Base-by-base conservation (phyloP, 2,113 vertebrate species). In the Calonectris borealis region DNA sequence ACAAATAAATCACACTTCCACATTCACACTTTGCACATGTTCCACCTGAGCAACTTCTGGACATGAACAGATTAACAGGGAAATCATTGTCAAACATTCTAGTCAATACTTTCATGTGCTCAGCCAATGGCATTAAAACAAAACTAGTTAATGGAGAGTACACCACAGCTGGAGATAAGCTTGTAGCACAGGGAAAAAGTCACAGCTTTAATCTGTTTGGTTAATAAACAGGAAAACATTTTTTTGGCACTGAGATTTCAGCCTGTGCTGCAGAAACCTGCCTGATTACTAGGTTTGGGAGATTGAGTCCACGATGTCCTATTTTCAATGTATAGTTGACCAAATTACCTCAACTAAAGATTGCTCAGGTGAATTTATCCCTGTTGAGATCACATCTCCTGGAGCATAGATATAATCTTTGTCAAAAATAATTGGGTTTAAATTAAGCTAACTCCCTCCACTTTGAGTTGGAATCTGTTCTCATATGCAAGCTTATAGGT, bases 291-390 rank as follows among this genome's bases (percentile, higher is more conserved):
- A 32, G 4, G 10, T 57, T 79, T 68, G 31, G 10, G 11, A 42
- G 7, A 73, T 0, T 61, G 11, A 58, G 36, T 77, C 31, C 14
- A 52, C 0, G 0, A 3, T 36, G 13, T 40, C 20, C 18, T 77
- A 13, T 65, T 81, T 95, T 77, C 34, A 32, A 13, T 26, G 9
- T 21, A 40, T 5, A 64, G 13, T 38, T 88, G 38, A 57, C 20
- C 32, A 83, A 76, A 72, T 60, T 88, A 48, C 60, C 40, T 60
- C 24, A 69, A 57, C 8, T 52, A 52, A 85, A 57, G 13, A 38
- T 51, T 54, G 5, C 10, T 69, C 22, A 64, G 34, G 5, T 20
- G 31, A 75, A 38, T 64, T 60, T 40, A 62, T 42, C 18, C 22
- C 34, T 16, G 7, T 11, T 55, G 32, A 64, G 19, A 60, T 68